phyloP scores from a whole-genome alignment of 2,888 invertebrate genomes.

The Corythucha ciliata region DNA sequence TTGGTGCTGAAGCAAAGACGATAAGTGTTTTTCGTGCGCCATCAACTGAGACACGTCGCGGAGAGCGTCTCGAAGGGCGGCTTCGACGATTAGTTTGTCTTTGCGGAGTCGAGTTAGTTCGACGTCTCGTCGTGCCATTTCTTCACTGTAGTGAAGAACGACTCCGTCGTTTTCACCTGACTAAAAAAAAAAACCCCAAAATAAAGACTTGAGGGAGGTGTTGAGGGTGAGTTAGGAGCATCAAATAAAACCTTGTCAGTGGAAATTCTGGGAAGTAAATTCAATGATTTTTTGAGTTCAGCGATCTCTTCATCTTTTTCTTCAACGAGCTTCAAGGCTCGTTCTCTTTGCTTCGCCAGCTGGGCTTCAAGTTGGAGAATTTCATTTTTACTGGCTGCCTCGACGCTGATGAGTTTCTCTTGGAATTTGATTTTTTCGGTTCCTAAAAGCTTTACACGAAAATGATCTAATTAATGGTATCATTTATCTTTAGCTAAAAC shows the following conservation, averaged over 20 bases:
- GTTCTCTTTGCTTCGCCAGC: slow-evolving; percentile 64
- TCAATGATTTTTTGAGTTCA: slow-evolving; percentile 48
- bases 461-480: not conserved
- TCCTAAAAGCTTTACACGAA: not conserved
- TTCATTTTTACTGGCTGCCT: slow-evolving; percentile 48
- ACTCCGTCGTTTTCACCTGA: slow-evolving; percentile 50
- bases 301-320: slow-evolving; percentile 70
- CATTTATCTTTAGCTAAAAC: not conserved
- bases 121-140: slow-evolving; percentile 67
- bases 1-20: slow-evolving; percentile 39
- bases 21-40: slow-evolving; percentile 40
- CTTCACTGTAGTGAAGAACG: slow-evolving; percentile 73
- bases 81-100: slow-evolving; percentile 52
- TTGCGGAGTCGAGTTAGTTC: slow-evolving; percentile 64
- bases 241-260: slow-evolving; percentile 40
- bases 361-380: slow-evolving; percentile 56
- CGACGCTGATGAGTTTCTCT: slow-evolving; percentile 36
- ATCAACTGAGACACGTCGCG: slow-evolving; percentile 39
- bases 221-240: not conserved
- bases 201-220: not conserved
- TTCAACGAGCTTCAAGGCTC: slow-evolving; percentile 64
- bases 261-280: slow-evolving; percentile 30
- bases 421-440: slow-evolving; percentile 12
- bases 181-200: slow-evolving; percentile 19
- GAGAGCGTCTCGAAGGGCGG: slow-evolving; percentile 41